Conservation (phyloP, 2,888 invertebrate genomes). For the Ceraclea dissimilis region DNA sequence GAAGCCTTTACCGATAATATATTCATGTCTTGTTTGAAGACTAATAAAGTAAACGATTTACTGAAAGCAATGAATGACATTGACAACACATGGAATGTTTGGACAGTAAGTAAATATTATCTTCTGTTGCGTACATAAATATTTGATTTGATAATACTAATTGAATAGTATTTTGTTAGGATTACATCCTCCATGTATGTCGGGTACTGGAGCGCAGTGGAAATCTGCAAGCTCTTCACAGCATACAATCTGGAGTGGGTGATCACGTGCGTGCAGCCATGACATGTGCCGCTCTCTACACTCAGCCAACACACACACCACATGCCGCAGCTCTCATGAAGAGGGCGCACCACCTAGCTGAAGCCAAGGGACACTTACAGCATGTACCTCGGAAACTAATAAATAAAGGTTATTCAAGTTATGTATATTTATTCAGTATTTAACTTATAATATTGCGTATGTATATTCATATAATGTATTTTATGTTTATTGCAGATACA, state of each 20-base stretch:
- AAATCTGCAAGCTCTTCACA: slow-evolving; percentile 64
- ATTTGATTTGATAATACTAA: neutral
- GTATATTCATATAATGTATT: too few species aligned
- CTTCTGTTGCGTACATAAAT: neutral
- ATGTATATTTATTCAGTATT: too few species aligned
- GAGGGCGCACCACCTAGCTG: slow-evolving; percentile 45
- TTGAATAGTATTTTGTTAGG: slow-evolving; percentile 32
- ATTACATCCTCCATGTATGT: slow-evolving; percentile 62
- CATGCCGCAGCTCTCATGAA: slow-evolving; percentile 49
- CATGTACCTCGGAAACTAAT: slow-evolving; percentile 38
- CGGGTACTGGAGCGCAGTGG: slow-evolving; percentile 62
- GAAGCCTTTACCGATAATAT: slow-evolving; percentile 67
- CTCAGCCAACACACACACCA: slow-evolving; percentile 37
- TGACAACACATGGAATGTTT: slow-evolving; percentile 58
- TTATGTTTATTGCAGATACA: too few species aligned
- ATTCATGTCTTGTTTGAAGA: slow-evolving; percentile 60
- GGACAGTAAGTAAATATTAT: slow-evolving; percentile 49
- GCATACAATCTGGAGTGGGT: slow-evolving; percentile 61
- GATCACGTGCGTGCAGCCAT: slow-evolving; percentile 72
- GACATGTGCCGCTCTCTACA: slow-evolving; percentile 70
- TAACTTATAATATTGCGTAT: too few species aligned
- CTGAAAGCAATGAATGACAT: slow-evolving; percentile 57
- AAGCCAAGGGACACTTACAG: slow-evolving; percentile 59
- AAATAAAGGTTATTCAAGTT: slow-evolving; percentile 8
- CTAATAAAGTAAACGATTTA: slow-evolving; percentile 53